Base-by-base conservation (phyloP, 1,140 invertebrate genomes). In the Neodiprion virginianus region DNA sequence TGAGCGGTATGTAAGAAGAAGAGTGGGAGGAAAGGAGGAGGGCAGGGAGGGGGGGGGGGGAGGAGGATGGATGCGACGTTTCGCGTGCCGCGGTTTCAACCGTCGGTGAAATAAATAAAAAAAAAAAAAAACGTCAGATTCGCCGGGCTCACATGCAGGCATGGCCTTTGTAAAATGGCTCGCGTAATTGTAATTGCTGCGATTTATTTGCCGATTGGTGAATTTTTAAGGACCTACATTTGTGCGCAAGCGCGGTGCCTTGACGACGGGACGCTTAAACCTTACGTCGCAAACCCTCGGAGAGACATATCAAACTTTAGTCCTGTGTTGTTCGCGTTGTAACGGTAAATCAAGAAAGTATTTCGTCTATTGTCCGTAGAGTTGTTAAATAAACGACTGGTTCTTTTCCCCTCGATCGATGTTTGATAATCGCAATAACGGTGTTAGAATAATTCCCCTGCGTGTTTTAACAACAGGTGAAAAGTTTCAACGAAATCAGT, bases 161-260 rank as follows among this genome's bases (percentile, higher is more conserved):
- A 61, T 7, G 53, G 53, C 53, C 53, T 61, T 40, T 40, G 28
- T 61, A 61, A 61, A 61, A 61, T 12, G 17, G 17, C 53, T 61
- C n/a, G 11, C 8, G 53, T 61, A 61, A 61, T 61, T 5, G 28
- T 5, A 61, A 61, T 61, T 61, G 53, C 8, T 14, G 11, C 14
- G 53, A 61, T 61, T 61, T 8, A 12, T 61, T 8, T 4, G 53
- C 4, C n/a, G 53, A 61, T 61, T 61, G 4, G 53, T 61, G n/a
- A 61, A 61, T 61, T 61, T 61, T 61, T 61, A 61, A 61, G 53
- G 53, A 0, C 8, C n/a, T 12, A 5, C n/a, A 8, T 7, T 61
- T 17, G 53, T 78, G 82, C 86, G 86, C 86, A 86, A 82, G 84
- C 83, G 76, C 84, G 83, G 84, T 86, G 82, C 86, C 85, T 86